These are phyloP conservation scores for Girardinus metallicus DNA, from an alignment of 2,797 vertebrate genomes.

Conservation along the genomic window DNA sequence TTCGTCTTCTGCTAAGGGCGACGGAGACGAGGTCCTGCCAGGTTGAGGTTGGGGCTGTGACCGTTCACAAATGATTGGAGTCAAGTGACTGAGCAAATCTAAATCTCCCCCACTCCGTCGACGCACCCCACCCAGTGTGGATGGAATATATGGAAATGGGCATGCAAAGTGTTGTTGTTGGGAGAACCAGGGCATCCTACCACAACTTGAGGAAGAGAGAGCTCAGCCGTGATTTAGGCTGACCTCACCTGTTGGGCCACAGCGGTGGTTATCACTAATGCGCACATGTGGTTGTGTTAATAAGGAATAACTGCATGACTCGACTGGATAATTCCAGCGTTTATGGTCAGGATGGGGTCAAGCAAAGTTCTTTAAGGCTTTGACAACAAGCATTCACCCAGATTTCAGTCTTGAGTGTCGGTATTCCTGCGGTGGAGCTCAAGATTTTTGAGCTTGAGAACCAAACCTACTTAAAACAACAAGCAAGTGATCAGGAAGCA, in stretches of 20 bases:
- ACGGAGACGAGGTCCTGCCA: conserved; percentile 70
- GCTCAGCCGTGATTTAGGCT: conserved; percentile 51
- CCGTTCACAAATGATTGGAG: conserved; percentile 70
- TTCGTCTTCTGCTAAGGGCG: conserved; percentile 67
- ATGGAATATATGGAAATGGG: conserved; percentile 86
- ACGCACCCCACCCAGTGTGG: conserved; percentile 57
- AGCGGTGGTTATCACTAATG: neutral
- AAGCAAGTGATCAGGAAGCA: conserved; percentile 43
- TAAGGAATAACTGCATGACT: neutral
- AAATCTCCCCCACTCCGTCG: conserved; percentile 67
- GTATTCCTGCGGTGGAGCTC: conserved; percentile 9
- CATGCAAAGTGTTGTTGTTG: conserved; percentile 78
- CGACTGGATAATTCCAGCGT: neutral
- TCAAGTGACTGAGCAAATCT: conserved; percentile 81
- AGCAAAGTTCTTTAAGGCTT: neutral
- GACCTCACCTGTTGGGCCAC: conserved; percentile 30
- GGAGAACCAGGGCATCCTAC: conserved; percentile 62
- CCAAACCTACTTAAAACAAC: conserved; percentile 36
- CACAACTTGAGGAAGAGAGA: conserved; percentile 41
- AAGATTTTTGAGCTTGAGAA: conserved; percentile 8
- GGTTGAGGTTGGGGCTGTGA: conserved; percentile 72
- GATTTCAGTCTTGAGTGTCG: neutral
- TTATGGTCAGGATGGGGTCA: neutral
- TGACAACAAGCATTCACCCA: neutral
- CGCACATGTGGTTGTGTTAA: neutral